Base-by-base conservation (phyloP, 2,888 invertebrate genomes). In the Scaptomyza reducta region DNA sequence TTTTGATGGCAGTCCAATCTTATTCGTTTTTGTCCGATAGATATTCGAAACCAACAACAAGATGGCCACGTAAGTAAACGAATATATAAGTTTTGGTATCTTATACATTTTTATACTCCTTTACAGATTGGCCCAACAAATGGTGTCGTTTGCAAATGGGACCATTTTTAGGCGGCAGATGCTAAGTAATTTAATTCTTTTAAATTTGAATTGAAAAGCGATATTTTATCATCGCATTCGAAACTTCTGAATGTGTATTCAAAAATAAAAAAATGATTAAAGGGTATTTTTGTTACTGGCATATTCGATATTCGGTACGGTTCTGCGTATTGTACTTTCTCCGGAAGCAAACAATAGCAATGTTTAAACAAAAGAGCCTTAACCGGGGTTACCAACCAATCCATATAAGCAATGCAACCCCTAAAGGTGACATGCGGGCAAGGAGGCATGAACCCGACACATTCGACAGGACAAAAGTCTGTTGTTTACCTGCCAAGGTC, bases 391-490 rank as follows among this genome's bases (percentile, higher is more conserved):
- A 35, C 0, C 33, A 3, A 13, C 46, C 40, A 46, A 2, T 22
- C 22, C 22, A 22, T 22, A 22, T 22, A 22, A 22, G 3, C 22
- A 22, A 22, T 22, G 22, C 22, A 22, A 22, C 22, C 22, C 3
- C 3, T 4, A 22, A 22, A 3, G 1, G 22, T 22, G 22, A 6
- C 33, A n/a, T n/a, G 13, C n/a, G 6, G 35, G 6, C 35, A 14
- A 1, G 35, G 35, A 0, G 35, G n/a, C 35, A 35, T 38, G 3
- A 38, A 38, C 14, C 38, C 38, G n/a, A 14, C 7, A 1, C 7
- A 38, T 14, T 38, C 14, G 38, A n/a, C 55, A 73, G 81, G 74
- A 78, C 82, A 70, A 70, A 68, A 61, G 63, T 59, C 38, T 38
- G 38, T 38, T 68, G 58, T 56, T n/a, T 45, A 29, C 33, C 22